phyloP scores from a whole-genome alignment of 2,797 vertebrate genomes.

The Ctenopoma kingsleyae region DNA sequence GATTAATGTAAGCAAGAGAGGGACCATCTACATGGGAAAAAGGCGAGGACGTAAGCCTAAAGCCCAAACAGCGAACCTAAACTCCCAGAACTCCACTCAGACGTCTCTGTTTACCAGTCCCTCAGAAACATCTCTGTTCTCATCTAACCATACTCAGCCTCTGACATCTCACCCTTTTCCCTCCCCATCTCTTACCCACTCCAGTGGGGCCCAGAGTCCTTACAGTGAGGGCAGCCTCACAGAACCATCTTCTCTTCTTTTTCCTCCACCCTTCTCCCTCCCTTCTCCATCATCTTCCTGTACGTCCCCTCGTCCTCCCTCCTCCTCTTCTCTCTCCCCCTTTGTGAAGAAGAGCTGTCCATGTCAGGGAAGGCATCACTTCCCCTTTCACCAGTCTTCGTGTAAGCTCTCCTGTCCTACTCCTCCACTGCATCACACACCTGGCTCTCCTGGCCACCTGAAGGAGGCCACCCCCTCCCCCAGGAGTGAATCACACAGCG shows the following conservation, averaged over 20 bases:
- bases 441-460: slow-evolving; percentile 91
- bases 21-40: slow-evolving; percentile 99
- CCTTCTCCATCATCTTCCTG: slow-evolving; percentile 82
- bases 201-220: slow-evolving; percentile 93
- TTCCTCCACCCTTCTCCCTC: slow-evolving; percentile 79
- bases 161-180: slow-evolving; percentile 85
- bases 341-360: slow-evolving; percentile 92
- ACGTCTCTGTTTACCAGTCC: slow-evolving; percentile 68
- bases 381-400: slow-evolving; percentile 84
- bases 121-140: slow-evolving; percentile 77
- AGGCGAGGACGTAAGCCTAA: slow-evolving; percentile 97
- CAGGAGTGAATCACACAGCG: slow-evolving; percentile 93
- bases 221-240: slow-evolving; percentile 92
- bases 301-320: slow-evolving; percentile 78
- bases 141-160: slow-evolving; percentile 81
- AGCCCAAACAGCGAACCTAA: slow-evolving; percentile 66
- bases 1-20: slow-evolving; percentile 98
- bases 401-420: slow-evolving; percentile 80
- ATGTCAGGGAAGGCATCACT: slow-evolving; percentile 88
- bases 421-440: slow-evolving; percentile 72
- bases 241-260: slow-evolving; percentile 85
- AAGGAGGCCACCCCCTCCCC: slow-evolving; percentile 94
- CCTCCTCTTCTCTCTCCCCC: slow-evolving; percentile 85
- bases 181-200: slow-evolving; percentile 89
- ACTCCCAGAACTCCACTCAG: slow-evolving; percentile 57